These are phyloP conservation scores for Scalopus aquaticus DNA, from an alignment of 2,113 vertebrate genomes.

Conservation along the genomic window DNA sequence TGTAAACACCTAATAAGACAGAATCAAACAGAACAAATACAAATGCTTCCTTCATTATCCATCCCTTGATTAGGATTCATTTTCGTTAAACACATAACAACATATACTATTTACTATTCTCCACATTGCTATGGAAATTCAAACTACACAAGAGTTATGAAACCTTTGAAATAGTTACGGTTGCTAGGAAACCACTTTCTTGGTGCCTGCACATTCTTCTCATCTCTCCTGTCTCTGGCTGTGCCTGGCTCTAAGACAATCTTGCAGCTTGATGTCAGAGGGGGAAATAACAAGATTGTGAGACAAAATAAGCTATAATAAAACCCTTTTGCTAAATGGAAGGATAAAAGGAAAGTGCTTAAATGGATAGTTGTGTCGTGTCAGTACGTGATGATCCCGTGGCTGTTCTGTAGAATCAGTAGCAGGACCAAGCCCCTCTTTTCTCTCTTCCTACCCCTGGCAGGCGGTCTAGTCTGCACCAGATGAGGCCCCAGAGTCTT, in stretches of 20 bases:
- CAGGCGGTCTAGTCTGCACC: constrained; percentile 2
- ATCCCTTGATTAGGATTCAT: constrained; percentile 55
- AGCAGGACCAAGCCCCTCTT: background rate
- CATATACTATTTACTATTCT: constrained; percentile 74
- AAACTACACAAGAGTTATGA: constrained; percentile 77
- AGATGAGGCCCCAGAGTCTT: constrained; percentile 26
- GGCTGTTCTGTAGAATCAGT: background rate
- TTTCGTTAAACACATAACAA: constrained; percentile 64
- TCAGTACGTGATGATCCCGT: background rate
- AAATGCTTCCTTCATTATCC: constrained; percentile 52
- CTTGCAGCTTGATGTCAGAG: constrained; percentile 72
- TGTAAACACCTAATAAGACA: constrained; percentile 38
- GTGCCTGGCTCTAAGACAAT: constrained; percentile 70
- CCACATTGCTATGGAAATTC: constrained; percentile 76
- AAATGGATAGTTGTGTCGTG: constrained; percentile 38
- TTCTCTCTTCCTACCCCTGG: background rate
- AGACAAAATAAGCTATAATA: constrained; percentile 68
- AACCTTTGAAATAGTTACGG: constrained; percentile 80
- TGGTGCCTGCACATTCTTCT: constrained; percentile 77
- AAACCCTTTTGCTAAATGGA: constrained; percentile 41
- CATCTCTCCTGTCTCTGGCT: constrained; percentile 78
- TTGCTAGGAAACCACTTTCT: constrained; percentile 87
- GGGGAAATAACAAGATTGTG: constrained; percentile 45
- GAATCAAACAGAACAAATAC: constrained; percentile 41
- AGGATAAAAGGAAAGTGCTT: constrained; percentile 50